Base-by-base conservation (phyloP, 2,113 vertebrate genomes). In the Mus pahari region DNA sequence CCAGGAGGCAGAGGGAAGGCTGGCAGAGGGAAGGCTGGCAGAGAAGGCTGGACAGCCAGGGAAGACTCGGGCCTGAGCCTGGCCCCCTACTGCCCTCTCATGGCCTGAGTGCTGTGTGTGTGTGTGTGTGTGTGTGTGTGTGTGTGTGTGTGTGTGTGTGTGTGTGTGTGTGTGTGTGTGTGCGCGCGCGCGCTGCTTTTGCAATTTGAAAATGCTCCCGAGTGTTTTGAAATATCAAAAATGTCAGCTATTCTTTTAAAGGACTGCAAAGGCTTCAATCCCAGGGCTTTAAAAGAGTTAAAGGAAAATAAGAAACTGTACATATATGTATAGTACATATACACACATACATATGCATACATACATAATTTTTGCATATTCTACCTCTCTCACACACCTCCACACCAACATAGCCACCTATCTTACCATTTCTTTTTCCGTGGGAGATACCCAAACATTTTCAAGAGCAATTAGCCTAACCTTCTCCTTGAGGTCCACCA, bases 31-130 rank as follows among this genome's bases (percentile, higher is more conserved):
- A 48, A 81, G 75, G n/a, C 11, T 88, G 91, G 74, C 53, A 86
- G 66, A 3, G 5, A 28, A 11, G 19, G 50, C 26, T 19, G 22
- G 90, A 58, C 39, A 17, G 48, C 14, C 3, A 86, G 79, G 24
- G 31, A 83, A 42, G 60, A 75, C 53, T 42, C 48, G 5, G 31
- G 48, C 79, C 53, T 0, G 0, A 7, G 0, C 26, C 28, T 87
- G 90, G 95, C 36, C 90, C 94, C 96, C 92, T 96, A 71, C 96
- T 90, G 97, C 95, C 95, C 97, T 94, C 94, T 97, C 84, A 87
- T 31, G 79, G 95, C 78, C 48, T 86, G 78, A 36, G 6, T 86
- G 60, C 42, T 39, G 48, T 31, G 13, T 62, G 81, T 9, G 50
- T 7, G 5, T 60, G 55, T 82, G 55, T 39, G 36, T 82, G 78